Evolutionary conservation across 1,140 invertebrate genomes (phyloP), one percentile per base, ranked within the genome.

Genomic region (Dendrolimus punctatus): DNA sequence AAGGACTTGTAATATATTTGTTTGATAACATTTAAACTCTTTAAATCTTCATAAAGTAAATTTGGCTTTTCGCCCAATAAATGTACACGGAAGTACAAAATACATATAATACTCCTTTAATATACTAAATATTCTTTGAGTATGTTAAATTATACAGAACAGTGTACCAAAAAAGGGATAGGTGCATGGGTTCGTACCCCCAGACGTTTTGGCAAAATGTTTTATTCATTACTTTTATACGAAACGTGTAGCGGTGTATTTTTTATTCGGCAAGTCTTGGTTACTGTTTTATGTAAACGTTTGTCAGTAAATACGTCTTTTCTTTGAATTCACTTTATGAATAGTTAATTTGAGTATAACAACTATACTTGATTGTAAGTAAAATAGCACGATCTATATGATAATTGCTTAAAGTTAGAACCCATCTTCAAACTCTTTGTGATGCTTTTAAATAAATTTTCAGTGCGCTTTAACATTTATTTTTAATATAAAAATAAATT

Each of bases 181-280:
- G 36, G 46, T 47, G 37, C 41, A 46, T 49, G 41, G 36, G 8
- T 42, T 44, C 47, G 52, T 45, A 50, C 60, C 47, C 50, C 49
- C 44, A 44, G 64, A 68, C 37, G 53, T 75, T 78, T 78, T 67
- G 75, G 71, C 66, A 63, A 67, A 55, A 78, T 78, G 73, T 74
- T 72, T 78, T 66, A 78, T 78, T 78, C 69, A 78, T 74, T 48
- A 39, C 60, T 61, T 23, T 23, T 23, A 3, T 23, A 56, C 66
- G 66, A 68, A 73, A 73, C 67, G 68, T 66, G 67, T 69, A 66
- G 67, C 61, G 66, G 68, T 55, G 60, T 55, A 39, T 48, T 57
- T 58, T 45, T 55, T 60, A 39, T 41, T 8, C 39, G 39, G 38
- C 57, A 54, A 57, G 42, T 50, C 49, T 40, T 50, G 49, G 49